Evolutionary conservation across 2,888 invertebrate species (phyloP), one percentile per base, ranked within the genome.

Genomic region (Caenorhabditis doughertyi): DNA sequence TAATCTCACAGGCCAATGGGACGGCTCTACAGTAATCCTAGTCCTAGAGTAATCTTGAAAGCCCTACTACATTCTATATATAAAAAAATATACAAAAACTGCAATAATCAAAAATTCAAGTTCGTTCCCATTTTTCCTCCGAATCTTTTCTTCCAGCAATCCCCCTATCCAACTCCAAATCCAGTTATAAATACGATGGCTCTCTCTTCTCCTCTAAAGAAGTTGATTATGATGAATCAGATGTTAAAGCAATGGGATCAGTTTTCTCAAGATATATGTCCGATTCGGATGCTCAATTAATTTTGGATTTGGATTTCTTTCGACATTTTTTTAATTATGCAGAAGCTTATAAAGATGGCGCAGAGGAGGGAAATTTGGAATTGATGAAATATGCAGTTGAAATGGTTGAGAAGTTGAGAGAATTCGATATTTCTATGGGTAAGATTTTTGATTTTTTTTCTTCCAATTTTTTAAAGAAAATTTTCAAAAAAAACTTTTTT

Each of bases 221-320:
- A 27, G 21, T 81, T n/a, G 80, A 77, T n/a, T 76, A 81, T 49
- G 84, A 80, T 16, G 73, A 73, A 21, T 13, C 35, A 16, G 80
- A 83, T 47, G 55, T 56, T 1, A 70, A 85, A 76, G 79, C 73
- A 18, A 80, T 86, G 64, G 87, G 87, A 32, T 86, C 87, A 8
- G 64, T 90, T 32, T 84, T 90, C 76, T 85, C 88, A 13, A 70
- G 86, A 56, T 87, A 90, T 60, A 84, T 91, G 79, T 83, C 87
- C 55, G 90, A 91, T 79, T 91, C 91, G 8, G 79, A 88, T 18
- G 64, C 87, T 23, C 89, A 90, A 47, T 58, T 91, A 18, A 84
- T 90, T 32, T 74, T 91, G 47, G 90, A 90, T 84, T 64, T 91
- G 60, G 90, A 91, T 65, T 27, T 90, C 42, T 89, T 91, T 68